Base-by-base conservation (phyloP, 2,888 invertebrate species). In the Orchesellides sinensis region DNA sequence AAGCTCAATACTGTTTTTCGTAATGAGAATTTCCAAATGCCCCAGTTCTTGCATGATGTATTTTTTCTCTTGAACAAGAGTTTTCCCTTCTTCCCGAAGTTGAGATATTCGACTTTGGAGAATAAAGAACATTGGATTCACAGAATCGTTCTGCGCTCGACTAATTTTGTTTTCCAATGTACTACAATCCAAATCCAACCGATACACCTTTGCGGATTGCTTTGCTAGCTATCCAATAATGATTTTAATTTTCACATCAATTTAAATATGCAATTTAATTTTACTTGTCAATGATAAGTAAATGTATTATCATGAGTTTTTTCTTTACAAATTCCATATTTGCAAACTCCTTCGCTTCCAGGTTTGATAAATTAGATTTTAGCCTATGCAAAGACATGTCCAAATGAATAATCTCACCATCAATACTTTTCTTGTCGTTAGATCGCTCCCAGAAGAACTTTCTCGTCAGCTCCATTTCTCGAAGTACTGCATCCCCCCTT, bases 141-240 rank as follows among this genome's bases (percentile, higher is more conserved):
- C 66, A 8, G 23, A 21, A 8, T 84, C 72, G 14, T 61, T 72
- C 45, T 70, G 56, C n/a, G 72, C 72, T 59, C 54, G 25, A 54
- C 69, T 82, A 0, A 84, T 59, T 63, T 81, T 81, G 40, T 72
- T 84, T 68, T 84, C 84, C 23, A 84, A 27, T 8, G 70, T 82
- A 29, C 77, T 77, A 17, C 59, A 66, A 14, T 84, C 84, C 19
- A 84, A 40, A 54, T 84, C 84, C 54, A 84, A 25, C 4, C 81
- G 56, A 23, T 84, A 84, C 0, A 84, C 72, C 72, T 77, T 80
- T n/a, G 81, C 68, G 6, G 84, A 78, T 59, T 70, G 72, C 14
- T 59, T 78, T 32, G 81, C 78, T 29, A 81, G 56, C 84, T 84
- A 25, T 6, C n/a, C n/a, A n/a, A n/a, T 23, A 12, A 27, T 52